phyloP scores from a whole-genome alignment of 2,797 vertebrate species.

The Mergus octosetaceus region DNA sequence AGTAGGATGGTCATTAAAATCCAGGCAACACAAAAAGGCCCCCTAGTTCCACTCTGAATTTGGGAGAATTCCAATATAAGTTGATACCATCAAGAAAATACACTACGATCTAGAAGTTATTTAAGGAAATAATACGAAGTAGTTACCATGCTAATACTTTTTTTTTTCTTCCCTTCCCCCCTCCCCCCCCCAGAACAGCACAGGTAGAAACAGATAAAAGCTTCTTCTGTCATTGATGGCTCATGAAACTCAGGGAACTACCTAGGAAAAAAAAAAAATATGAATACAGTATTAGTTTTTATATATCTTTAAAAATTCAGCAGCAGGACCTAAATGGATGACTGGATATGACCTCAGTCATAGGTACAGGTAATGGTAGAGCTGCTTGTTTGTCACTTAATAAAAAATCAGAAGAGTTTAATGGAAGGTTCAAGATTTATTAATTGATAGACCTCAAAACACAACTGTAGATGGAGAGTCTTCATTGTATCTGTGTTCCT shows the following conservation, averaged over 20 bases:
- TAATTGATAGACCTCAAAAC: background rate
- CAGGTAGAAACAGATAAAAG: background rate
- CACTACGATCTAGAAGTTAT: background rate
- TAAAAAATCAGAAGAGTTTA: background rate
- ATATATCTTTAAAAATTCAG: background rate
- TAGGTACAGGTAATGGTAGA: background rate
- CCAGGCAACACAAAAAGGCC: background rate
- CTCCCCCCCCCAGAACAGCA: background rate
- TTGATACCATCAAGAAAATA: conserved; percentile 16
- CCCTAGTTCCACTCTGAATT: background rate
- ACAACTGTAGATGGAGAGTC: background rate
- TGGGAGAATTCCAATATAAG: background rate
- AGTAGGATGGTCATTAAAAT: conserved; percentile 13
- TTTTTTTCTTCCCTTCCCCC: background rate
- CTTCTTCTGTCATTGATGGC: background rate
- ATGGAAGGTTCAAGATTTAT: background rate
- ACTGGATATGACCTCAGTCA: background rate
- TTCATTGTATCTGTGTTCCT: background rate
- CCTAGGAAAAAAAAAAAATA: background rate
- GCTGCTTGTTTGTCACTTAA: background rate
- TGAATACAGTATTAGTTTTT: background rate
- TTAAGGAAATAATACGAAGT: background rate
- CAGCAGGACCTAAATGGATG: background rate
- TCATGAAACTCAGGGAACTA: background rate
- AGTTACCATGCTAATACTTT: background rate